phyloP scores from a whole-genome alignment of 2,888 invertebrate species.

The Drosophila cracens region DNA sequence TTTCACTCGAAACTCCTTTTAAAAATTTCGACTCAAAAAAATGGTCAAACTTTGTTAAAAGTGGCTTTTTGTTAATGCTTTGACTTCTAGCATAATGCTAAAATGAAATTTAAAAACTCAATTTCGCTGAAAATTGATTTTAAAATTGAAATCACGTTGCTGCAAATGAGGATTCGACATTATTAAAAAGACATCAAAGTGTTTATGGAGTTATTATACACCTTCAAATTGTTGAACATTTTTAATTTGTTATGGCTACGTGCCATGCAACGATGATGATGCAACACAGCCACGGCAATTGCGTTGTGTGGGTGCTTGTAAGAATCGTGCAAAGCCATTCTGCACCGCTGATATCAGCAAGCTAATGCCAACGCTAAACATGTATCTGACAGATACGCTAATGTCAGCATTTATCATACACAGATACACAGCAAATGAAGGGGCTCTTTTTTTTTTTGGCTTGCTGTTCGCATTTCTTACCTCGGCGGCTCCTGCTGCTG shows the following conservation, averaged over 20 bases:
- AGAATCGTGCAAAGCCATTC: slow-evolving; percentile 26
- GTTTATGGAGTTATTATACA: not conserved
- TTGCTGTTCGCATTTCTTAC: slow-evolving; percentile 37
- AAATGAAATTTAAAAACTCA: not conserved
- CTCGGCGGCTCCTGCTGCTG: slow-evolving; percentile 42
- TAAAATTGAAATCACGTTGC: not conserved
- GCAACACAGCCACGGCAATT: slow-evolving; percentile 12
- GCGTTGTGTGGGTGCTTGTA: slow-evolving; percentile 40
- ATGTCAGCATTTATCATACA: not conserved
- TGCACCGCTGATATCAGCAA: slow-evolving; percentile 5
- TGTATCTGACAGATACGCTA: slow-evolving; percentile 11
- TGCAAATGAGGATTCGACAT: not conserved
- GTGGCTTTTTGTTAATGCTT: not conserved
- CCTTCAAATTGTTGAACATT: slow-evolving; percentile 36
- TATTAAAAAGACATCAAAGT: not conserved
- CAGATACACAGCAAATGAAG: slow-evolving; percentile 12
- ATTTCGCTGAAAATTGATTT: not conserved
- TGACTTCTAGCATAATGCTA: not conserved
- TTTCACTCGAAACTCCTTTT: not conserved
- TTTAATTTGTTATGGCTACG: slow-evolving; percentile 52
- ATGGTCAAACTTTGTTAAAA: not conserved
- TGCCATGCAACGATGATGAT: slow-evolving; percentile 44
- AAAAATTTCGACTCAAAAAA: not conserved
- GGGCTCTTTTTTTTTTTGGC: not conserved
- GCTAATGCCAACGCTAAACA: slow-evolving; percentile 11